These are phyloP conservation scores for Tenualosa ilisha DNA, from an alignment of 2,797 vertebrate species.

Conservation along the genomic window DNA sequence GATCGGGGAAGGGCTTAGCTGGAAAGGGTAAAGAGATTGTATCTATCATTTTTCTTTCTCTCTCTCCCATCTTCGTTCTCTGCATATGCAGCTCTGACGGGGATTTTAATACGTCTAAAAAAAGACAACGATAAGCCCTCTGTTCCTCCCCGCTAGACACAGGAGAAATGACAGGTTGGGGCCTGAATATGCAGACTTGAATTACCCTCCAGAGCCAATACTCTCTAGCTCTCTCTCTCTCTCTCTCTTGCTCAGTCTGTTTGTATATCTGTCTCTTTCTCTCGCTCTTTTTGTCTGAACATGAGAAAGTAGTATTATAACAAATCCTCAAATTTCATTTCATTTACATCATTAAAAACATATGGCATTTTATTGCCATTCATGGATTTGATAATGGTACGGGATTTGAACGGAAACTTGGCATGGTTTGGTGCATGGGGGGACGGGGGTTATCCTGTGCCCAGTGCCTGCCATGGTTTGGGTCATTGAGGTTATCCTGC, in stretches of 20 bases:
- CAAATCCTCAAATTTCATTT: too few relatives aligned
- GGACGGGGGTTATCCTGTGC: too few relatives aligned
- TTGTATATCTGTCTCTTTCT: neutral
- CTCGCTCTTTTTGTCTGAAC: too few relatives aligned
- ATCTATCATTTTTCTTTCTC: constrained; percentile 32
- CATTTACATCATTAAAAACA: too few relatives aligned
- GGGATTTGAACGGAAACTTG: too few relatives aligned
- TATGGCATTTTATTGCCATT: too few relatives aligned
- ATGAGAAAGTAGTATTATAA: too few relatives aligned
- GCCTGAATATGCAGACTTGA: neutral
- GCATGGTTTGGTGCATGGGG: too few relatives aligned
- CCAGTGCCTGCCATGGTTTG: too few relatives aligned
- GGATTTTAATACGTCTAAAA: constrained; percentile 54
- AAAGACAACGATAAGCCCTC: constrained; percentile 39
- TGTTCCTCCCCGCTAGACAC: constrained; percentile 32
- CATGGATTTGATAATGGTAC: too few relatives aligned
- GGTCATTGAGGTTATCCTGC: too few relatives aligned
- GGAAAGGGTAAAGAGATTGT: constrained; percentile 55
- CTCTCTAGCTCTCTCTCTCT: neutral
- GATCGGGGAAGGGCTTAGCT: constrained; percentile 47
- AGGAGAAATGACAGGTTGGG: constrained; percentile 10
- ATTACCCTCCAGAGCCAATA: neutral
- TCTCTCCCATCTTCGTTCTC: constrained; percentile 23
- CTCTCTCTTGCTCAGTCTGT: neutral
- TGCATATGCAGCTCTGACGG: constrained; percentile 49